Conservation (phyloP, 1,140 invertebrate genomes). For the Cyclargus thomasi region DNA sequence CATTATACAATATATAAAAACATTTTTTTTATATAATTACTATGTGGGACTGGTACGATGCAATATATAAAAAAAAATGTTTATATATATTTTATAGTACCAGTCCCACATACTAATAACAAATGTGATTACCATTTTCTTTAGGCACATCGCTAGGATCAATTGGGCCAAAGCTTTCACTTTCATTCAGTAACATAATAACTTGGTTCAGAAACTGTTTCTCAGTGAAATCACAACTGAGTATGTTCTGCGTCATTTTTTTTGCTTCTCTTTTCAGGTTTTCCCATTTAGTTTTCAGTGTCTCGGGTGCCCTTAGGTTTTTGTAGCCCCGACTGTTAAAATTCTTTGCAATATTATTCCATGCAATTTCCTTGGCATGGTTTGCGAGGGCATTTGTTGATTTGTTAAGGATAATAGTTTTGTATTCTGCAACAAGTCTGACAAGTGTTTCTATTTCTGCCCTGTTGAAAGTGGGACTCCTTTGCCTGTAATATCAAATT, state of each 20-base stretch:
- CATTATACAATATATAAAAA: too few species aligned
- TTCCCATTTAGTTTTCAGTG: slow-evolving; percentile 61
- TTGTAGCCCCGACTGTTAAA: slow-evolving; percentile 49
- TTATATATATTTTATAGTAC: too few species aligned
- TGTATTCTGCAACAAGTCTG: slow-evolving; percentile 49
- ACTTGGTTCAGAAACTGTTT: slow-evolving; percentile 38
- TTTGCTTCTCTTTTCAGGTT: slow-evolving; percentile 54
- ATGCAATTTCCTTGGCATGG: slow-evolving; percentile 49
- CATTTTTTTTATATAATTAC: too few species aligned
- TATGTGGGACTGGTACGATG: too few species aligned
- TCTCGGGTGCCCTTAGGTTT: slow-evolving; percentile 39
- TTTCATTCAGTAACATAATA: slow-evolving; percentile 42
- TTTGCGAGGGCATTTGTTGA: slow-evolving; percentile 37
- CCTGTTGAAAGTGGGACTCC: slow-evolving; percentile 45
- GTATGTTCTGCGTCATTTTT: slow-evolving; percentile 46
- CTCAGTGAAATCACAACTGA: slow-evolving; percentile 30
- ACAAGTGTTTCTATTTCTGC: slow-evolving; percentile 48
- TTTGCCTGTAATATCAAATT: slow-evolving; percentile 33
- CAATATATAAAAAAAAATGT: too few species aligned
- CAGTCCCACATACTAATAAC: too few species aligned
- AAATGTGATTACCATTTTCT: background rate
- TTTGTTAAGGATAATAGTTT: slow-evolving; percentile 53
- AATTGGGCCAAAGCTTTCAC: slow-evolving; percentile 30
- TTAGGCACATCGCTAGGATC: background rate
- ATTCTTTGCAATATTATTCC: slow-evolving; percentile 48